Evolutionary conservation across 2,797 vertebrate species (phyloP), one percentile per base, ranked within the genome.

Genomic region (Knipowitschia caucasica): DNA sequence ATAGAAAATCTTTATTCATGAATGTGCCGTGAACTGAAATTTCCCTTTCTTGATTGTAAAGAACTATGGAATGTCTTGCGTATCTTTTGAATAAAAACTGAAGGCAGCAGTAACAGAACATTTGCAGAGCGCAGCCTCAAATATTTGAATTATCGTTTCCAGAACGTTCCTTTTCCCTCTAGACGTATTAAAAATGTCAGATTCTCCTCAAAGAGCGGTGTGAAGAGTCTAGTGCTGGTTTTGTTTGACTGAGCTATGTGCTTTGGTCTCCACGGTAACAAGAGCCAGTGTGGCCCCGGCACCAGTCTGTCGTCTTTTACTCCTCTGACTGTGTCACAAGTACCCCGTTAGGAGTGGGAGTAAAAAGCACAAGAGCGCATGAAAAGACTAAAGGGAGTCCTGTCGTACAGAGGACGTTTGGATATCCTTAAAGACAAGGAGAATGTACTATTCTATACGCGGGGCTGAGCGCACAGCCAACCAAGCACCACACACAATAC

Each of bases 201-300:
- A 33, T 4, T 35, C n/a, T 26, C 12, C 43, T 56, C 40, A 59
- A 34, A 29, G 15, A 61, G 14, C 12, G 23, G 21, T 39, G 14
- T 10, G 2, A 39, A 40, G 20, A 50, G 50, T 64, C 38, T 53
- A 56, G 29, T n/a, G 60, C 46, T 72, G 52, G 61, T 5, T 71
- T 68, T 53, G 40, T 46, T 55, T 70, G 62, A 29, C 36, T 9
- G 27, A 30, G 62, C 46, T 62, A 58, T 69, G 36, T 1, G 3
- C 60, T 53, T 44, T 29, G 69, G 68, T 83, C 68, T 72, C 85
- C 85, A 73, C 62, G 84, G 81, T 75, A 83, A 87, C 80, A 59
- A 46, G 65, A 50, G 56, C 30, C 67, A 34, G 53, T 59, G 64
- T 53, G 67, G 38, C 51, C 25, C 47, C 26, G 53, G 54, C 49